Evolutionary conservation across 2,113 vertebrate genomes (phyloP), one percentile per base, ranked within the genome.

Genomic region (Corythornis madagascariensis): DNA sequence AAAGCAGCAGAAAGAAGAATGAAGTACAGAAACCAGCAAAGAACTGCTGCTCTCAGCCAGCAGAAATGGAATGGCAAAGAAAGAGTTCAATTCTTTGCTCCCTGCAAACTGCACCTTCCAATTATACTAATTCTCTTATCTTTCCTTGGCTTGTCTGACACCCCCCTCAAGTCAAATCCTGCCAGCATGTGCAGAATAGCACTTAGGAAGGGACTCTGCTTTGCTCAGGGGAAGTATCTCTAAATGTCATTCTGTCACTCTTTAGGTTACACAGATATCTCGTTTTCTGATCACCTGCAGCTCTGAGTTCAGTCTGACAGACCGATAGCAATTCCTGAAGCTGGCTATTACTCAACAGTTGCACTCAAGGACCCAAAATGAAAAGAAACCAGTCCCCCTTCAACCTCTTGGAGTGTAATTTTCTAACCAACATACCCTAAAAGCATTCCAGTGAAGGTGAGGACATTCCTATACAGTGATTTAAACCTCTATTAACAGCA

Each of bases 121-220:
- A 85, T 93, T 95, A 85, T 26, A 65, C 8, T 75, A 83, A 93
- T 92, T 77, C 43, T 76, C 92, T 91, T 93, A 40, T 85, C 60
- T 79, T 75, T 86, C 16, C 55, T 52, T 89, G 69, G 17, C 14
- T 42, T 79, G 50, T 82, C 59, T 88, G 66, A 89, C 64, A 57
- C 4, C 8, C 21, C 18, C 38, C 50, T 13, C 45, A 53, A 91
- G 93, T 65, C 45, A 92, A 85, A 89, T 82, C 21, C 57, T 0
- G 0, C 38, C n/a, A 84, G 61, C 12, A 3, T 9, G 6, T 70
- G 53, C 18, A 7, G 42, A 72, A 55, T 52, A 85, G 22, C 0
- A 0, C 17, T 89, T 79, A 73, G 59, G 65, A 78, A 82, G 16
- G 21, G 45, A 43, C 33, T 73, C 11, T 31, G 59, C 47, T 89